Percentiles rank a stretch among this genome's conserved stretches.
Conservation (phyloP, 1,140 invertebrate genomes). For the Lucilia cuprina region DNA sequence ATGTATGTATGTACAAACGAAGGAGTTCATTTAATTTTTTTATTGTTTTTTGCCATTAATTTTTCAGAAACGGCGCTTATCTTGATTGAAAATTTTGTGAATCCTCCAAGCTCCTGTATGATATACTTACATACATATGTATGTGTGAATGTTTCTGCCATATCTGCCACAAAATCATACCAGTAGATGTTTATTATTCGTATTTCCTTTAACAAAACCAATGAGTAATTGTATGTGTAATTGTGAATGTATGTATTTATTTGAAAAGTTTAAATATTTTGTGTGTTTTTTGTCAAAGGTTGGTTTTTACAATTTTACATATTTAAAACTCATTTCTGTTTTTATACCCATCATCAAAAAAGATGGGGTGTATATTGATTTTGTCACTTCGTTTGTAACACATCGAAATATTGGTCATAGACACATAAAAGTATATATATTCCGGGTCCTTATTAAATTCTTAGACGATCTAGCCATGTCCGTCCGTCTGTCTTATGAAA, state of each 20-base stretch:
- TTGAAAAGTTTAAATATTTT: background rate
- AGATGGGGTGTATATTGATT: too few relatives aligned
- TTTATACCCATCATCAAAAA: too few relatives aligned
- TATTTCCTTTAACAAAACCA: background rate
- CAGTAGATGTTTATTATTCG: background rate
- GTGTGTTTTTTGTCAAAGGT: background rate
- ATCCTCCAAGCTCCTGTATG: background rate
- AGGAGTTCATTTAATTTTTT: background rate
- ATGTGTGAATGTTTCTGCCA: background rate
- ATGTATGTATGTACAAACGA: background rate
- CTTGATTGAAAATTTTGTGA: conserved; percentile 1
- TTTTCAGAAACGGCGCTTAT: conserved; percentile 9
- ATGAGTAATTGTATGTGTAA: background rate
- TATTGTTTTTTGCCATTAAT: background rate
- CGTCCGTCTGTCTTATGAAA: too few relatives aligned
- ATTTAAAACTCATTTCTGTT: background rate
- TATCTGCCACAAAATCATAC: background rate
- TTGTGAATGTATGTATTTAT: background rate
- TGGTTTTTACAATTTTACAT: background rate
- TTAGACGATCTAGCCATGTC: too few relatives aligned
- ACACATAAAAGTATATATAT: too few relatives aligned
- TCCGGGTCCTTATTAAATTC: too few relatives aligned
- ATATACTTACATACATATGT: too few relatives aligned
- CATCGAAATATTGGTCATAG: too few relatives aligned
- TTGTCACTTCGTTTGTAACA: too few relatives aligned